phyloP scores from a whole-genome alignment of 2,888 invertebrate species.

The Amaurobius ferox region DNA sequence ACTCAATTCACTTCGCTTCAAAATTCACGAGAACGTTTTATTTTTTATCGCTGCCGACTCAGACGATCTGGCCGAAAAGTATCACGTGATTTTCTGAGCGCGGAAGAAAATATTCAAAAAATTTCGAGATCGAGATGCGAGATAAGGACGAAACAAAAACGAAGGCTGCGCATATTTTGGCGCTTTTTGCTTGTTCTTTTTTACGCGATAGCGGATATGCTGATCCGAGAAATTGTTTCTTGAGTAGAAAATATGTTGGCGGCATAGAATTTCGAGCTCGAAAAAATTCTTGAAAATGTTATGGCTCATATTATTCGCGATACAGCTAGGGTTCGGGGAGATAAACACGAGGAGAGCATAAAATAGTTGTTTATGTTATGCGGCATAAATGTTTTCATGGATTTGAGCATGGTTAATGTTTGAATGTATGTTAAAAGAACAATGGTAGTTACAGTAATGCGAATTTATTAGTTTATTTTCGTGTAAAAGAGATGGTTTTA shows the following conservation, averaged over 20 bases:
- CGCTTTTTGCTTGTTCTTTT: neutral
- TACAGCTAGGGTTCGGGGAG: no score
- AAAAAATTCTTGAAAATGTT: neutral
- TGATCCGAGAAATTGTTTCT: slow-evolving; percentile 55
- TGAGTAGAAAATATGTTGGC: slow-evolving; percentile 20
- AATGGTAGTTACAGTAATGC: no score
- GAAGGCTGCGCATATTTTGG: slow-evolving; percentile 33
- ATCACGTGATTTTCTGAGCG: slow-evolving; percentile 39
- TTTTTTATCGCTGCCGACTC: slow-evolving; percentile 43
- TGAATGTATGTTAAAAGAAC: neutral
- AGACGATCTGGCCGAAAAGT: slow-evolving; percentile 59
- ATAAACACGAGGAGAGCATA: neutral
- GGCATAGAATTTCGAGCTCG: neutral
- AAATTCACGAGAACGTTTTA: slow-evolving; percentile 5
- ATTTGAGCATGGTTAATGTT: slow-evolving; percentile 8
- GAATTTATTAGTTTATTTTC: no score
- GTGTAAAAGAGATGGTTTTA: no score
- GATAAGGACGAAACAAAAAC: slow-evolving; percentile 46
- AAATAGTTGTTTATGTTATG: slow-evolving; percentile 8
- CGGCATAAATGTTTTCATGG: slow-evolving; percentile 5
- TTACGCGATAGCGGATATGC: slow-evolving; percentile 36
- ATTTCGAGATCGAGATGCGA: slow-evolving; percentile 25
- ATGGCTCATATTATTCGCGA: neutral
- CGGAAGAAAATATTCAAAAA: slow-evolving; percentile 44
- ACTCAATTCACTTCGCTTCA: slow-evolving; percentile 25